Percentiles rank a stretch among this genome's conserved stretches.
These are phyloP conservation scores for Datnioides undecimradiatus DNA, from an alignment of 2,113 vertebrate genomes.

Conservation along the genomic window DNA sequence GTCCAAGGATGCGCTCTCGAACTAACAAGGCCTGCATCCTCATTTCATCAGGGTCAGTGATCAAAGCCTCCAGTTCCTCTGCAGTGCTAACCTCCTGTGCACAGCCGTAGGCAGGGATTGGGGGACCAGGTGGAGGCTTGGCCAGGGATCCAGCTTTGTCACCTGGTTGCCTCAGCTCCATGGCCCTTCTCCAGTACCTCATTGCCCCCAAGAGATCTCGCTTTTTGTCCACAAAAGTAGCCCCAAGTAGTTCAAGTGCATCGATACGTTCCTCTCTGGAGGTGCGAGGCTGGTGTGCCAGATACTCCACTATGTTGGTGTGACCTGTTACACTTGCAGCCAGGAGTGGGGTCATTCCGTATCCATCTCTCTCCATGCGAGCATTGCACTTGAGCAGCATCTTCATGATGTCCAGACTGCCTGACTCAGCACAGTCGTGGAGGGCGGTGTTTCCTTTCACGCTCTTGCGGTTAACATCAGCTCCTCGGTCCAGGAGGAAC, in stretches of 20 bases:
- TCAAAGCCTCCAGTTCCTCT: conserved; percentile 93
- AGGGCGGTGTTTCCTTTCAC: conserved; percentile 96
- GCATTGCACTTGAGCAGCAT: conserved; percentile 91
- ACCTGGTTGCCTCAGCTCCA: conserved; percentile 89
- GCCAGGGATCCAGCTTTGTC: conserved; percentile 82
- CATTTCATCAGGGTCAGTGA: conserved; percentile 96
- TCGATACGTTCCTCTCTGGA: conserved; percentile 89
- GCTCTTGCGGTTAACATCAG: conserved; percentile 94
- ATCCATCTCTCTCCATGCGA: conserved; percentile 94
- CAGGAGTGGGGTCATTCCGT: conserved; percentile 95
- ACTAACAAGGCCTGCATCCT: conserved; percentile 94
- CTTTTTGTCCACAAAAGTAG: conserved; percentile 96
- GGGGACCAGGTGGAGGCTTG: conserved; percentile 89
- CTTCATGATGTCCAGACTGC: conserved; percentile 96
- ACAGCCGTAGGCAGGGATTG: conserved; percentile 91
- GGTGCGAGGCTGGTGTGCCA: conserved; percentile 84
- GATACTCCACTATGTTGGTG: conserved; percentile 96
- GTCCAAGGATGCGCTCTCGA: conserved; percentile 93
- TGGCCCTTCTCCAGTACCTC: conserved; percentile 92
- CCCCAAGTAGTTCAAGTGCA: conserved; percentile 92
- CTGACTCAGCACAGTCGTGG: conserved; percentile 95
- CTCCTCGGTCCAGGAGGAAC: conserved; percentile 92
- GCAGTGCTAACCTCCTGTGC: conserved; percentile 88
- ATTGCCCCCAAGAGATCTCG: conserved; percentile 92
- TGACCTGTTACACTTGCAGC: conserved; percentile 95